Evolutionary conservation across 2,113 vertebrate species (phyloP).

Genomic region (Gulo gulo): DNA sequence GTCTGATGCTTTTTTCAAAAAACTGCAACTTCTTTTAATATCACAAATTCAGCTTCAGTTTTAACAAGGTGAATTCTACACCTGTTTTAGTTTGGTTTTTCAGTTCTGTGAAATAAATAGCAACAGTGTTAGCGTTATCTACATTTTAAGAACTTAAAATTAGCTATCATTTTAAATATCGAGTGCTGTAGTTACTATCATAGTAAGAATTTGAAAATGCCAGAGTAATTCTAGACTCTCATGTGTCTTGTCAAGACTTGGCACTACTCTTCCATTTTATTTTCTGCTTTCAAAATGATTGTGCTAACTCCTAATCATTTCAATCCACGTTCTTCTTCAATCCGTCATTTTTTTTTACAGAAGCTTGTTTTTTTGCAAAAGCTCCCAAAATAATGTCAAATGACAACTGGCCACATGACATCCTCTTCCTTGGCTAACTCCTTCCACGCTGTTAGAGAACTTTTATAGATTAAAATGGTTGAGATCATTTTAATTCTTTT

Average conservation of each 20-base stretch:
- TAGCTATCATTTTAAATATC: constrained; percentile 42
- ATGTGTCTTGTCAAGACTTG: neutral
- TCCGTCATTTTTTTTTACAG: neutral
- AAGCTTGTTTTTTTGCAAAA: constrained; percentile 52
- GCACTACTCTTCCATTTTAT: neutral
- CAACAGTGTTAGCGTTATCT: constrained; percentile 27
- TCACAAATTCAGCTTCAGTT: constrained; percentile 50
- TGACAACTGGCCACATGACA: neutral
- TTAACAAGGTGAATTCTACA: constrained; percentile 71
- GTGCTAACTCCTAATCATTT: constrained; percentile 33
- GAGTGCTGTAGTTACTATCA: neutral
- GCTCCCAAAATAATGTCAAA: constrained; percentile 33
- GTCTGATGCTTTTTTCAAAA: neutral
- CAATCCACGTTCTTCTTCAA: constrained; percentile 11
- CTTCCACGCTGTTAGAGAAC: neutral
- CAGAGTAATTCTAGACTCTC: neutral
- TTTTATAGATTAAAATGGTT: constrained; percentile 44
- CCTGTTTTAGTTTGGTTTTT: constrained; percentile 60
- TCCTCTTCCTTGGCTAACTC: constrained; percentile 32
- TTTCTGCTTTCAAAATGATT: constrained; percentile 38
- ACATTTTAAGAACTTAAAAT: constrained; percentile 43
- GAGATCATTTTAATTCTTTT: constrained; percentile 61
- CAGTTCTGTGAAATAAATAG: constrained; percentile 47
- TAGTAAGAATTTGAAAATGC: constrained; percentile 36
- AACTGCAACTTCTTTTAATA: constrained; percentile 26